A percentile compares a stretch with the other conserved stretches of the same genome.
Conservation (phyloP, 2,113 vertebrate genomes). For the Rhombomys opimus region DNA sequence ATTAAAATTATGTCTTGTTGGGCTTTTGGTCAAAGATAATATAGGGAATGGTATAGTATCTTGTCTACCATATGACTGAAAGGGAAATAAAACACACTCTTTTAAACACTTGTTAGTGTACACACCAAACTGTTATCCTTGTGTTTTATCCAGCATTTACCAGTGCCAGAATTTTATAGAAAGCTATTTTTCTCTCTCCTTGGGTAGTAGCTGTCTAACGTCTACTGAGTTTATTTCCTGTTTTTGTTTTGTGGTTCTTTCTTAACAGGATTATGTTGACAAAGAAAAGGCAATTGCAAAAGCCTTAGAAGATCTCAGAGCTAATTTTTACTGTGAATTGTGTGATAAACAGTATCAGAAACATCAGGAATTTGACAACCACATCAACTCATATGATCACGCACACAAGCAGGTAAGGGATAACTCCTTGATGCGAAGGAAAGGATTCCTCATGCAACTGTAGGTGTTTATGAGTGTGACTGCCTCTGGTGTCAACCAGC, state of each 20-base stretch:
- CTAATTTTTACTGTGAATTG: slow-evolving; percentile 99
- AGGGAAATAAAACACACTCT: slow-evolving; percentile 10
- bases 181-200: slow-evolving; percentile 9
- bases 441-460: neutral
- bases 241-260: slow-evolving; percentile 58
- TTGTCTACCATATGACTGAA: neutral
- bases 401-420: slow-evolving; percentile 97
- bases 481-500: neutral
- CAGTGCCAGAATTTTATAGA: neutral
- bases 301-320: slow-evolving; percentile 97
- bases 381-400: slow-evolving; percentile 99
- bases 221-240: slow-evolving; percentile 40
- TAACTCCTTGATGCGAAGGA: slow-evolving; percentile 14
- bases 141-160: neutral
- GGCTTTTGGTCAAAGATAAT: slow-evolving; percentile 7
- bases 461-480: slow-evolving; percentile 28
- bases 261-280: slow-evolving; percentile 94
- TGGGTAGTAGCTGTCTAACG: neutral
- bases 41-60: neutral
- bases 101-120: neutral
- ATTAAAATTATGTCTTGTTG: neutral
- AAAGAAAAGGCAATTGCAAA: slow-evolving; percentile 99
- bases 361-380: slow-evolving; percentile 99
- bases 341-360: slow-evolving; percentile 99
- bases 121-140: neutral